Evolutionary conservation across 2,113 vertebrate genomes (phyloP).

Genomic region (Calidris pugnax): DNA sequence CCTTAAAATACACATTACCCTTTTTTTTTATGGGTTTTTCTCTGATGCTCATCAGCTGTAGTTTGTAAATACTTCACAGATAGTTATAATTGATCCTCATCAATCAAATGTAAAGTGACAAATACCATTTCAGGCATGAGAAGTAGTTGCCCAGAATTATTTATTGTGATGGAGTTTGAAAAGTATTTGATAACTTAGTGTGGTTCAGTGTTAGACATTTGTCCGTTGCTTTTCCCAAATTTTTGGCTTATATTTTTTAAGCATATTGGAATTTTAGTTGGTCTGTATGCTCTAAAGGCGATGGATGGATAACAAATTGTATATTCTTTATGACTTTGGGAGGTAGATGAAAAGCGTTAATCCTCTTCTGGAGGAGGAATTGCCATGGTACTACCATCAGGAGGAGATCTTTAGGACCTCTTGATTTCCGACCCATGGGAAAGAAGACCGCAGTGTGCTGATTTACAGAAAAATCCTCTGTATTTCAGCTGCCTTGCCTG

Average conservation of each 20-base stretch:
- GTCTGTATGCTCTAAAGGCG: not conserved
- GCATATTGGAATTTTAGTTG: not conserved
- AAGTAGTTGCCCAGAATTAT: not conserved
- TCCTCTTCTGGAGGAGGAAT: not conserved
- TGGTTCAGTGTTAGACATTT: not conserved
- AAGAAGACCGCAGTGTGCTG: not conserved
- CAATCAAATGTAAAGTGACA: not conserved
- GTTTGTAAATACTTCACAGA: not conserved
- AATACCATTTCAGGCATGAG: not conserved
- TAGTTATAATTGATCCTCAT: not conserved
- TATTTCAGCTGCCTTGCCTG: not conserved
- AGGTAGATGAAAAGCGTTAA: not conserved
- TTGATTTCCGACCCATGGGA: not conserved
- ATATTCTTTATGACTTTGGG: not conserved
- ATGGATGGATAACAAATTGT: not conserved
- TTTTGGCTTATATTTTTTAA: not conserved
- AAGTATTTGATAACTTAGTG: not conserved
- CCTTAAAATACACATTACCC: not conserved
- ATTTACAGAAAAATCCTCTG: not conserved
- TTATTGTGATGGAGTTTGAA: not conserved
- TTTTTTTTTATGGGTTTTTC: not conserved
- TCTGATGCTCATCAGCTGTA: not conserved
- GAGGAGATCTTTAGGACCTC: not conserved
- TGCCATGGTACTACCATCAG: not conserved
- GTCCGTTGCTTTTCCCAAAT: not conserved